Base-by-base conservation (phyloP, 1,140 invertebrate species). In the Linepithema humile region DNA sequence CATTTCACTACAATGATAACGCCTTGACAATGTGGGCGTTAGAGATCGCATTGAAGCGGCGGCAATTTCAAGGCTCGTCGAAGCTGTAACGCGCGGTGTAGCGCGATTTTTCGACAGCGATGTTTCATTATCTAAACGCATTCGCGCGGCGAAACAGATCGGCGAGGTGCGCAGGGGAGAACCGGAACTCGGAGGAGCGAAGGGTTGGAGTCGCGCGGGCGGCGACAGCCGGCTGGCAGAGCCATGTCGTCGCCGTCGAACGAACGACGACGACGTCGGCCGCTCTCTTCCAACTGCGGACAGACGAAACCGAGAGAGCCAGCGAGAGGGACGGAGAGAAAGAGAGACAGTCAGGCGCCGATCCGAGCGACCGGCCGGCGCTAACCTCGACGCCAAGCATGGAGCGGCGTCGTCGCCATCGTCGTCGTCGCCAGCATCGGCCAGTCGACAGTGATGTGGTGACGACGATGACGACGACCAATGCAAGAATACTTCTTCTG, bases 261-360 rank as follows among this genome's bases (percentile, higher is more conserved):
- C 62, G 75, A 78, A 74, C 82, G 83, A 83, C 83, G 62, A 83
- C 73, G 83, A 55, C 57, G 87, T 83, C 80, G 85, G 70, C 45
- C 77, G 69, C 70, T 84, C 84, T 88, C 77, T 75, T 55, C 35
- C 84, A 70, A 32, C 48, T 84, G 85, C 70, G 83, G 84, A 86
- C 85, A 77, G 60, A 73, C 55, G 83, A 87, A 88, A 80, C 20
- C 75, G 69, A 80, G 72, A 77, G 69, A 64, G n/a, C n/a, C n/a
- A n/a, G n/a, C n/a, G 64, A 85, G 78, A 88, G 48, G 84, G 73
- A 89, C 73, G 74, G 86, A 85, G 85, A 82, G 72, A 90, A 67
- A 85, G 89, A 85, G 89, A 90, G 89, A 90, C 90, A 85, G 83
- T 60, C 87, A 85, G 90, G 90, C 90, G 90, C 89, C 89, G 90